phyloP scores from a whole-genome alignment of 2,888 invertebrate species.

The Trachelus iudaicus region DNA sequence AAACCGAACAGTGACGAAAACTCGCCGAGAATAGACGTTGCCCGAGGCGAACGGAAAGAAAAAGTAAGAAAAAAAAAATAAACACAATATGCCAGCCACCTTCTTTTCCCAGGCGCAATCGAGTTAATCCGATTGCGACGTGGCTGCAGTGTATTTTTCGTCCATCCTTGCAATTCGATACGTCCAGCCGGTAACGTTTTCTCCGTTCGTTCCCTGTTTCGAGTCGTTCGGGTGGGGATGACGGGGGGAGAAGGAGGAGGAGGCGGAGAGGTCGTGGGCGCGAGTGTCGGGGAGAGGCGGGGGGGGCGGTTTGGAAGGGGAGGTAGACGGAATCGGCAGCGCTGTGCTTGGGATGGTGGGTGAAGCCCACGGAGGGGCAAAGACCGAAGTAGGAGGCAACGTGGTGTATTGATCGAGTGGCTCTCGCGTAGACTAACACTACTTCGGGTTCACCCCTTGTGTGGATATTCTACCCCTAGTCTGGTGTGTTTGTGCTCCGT shows the following conservation, averaged over 20 bases:
- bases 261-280: constrained; percentile 14
- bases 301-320: constrained; percentile 9
- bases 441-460: constrained; percentile 49
- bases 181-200: constrained; percentile 46
- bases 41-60: not conserved
- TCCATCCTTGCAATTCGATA: constrained; percentile 46
- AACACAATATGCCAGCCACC: not conserved
- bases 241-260: constrained; percentile 3
- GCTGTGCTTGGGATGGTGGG: constrained; percentile 22
- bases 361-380: constrained; percentile 12
- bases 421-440: constrained; percentile 55
- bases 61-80: not conserved
- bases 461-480: constrained; percentile 17
- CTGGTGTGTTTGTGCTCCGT: constrained; percentile 15
- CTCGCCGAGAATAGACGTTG: not conserved
- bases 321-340: constrained; percentile 24
- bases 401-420: constrained; percentile 66
- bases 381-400: constrained; percentile 57
- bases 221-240: constrained; percentile 9
- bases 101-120: not conserved
- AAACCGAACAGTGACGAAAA: not conserved
- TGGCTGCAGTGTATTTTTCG: constrained; percentile 2
- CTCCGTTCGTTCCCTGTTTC: constrained; percentile 26
- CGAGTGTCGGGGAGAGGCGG: constrained; percentile 18
- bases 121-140: not conserved